phyloP scores from a whole-genome alignment of 1,140 invertebrate species.

The Heliothis virescens region DNA sequence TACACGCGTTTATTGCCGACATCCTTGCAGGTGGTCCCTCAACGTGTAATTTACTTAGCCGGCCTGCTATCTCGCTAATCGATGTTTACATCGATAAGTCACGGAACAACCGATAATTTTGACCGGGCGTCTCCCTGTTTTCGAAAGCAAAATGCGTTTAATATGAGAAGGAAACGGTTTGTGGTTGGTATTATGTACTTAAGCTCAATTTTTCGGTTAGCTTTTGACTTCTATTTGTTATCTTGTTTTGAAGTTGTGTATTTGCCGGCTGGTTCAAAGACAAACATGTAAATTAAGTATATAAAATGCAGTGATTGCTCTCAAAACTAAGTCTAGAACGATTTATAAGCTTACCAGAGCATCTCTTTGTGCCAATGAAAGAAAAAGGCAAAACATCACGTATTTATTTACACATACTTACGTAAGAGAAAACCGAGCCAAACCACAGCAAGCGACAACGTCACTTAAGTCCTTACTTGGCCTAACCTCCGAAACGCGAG shows the following conservation, averaged over 20 bases:
- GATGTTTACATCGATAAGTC: slow-evolving; percentile 58
- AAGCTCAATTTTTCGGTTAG: neutral
- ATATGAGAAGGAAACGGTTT: slow-evolving; percentile 17
- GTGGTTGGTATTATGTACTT: slow-evolving; percentile 2
- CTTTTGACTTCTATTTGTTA: neutral
- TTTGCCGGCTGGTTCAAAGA: too few species aligned
- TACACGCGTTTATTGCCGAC: slow-evolving; percentile 44
- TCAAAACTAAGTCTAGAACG: neutral
- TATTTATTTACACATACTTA: slow-evolving; percentile 16
- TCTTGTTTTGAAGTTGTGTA: too few species aligned
- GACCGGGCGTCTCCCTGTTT: slow-evolving; percentile 24
- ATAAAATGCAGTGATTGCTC: neutral
- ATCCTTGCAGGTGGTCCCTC: slow-evolving; percentile 53
- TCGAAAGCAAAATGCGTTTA: slow-evolving; percentile 26
- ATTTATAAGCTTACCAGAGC: neutral
- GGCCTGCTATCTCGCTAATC: slow-evolving; percentile 51
- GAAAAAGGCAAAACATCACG: slow-evolving; percentile 14
- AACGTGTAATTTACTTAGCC: slow-evolving; percentile 45
- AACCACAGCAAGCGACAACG: slow-evolving; percentile 23
- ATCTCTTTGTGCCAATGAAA: slow-evolving; percentile 1
- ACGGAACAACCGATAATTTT: slow-evolving; percentile 53
- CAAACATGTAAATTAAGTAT: too few species aligned
- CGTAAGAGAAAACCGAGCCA: slow-evolving; percentile 15
- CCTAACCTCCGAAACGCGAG: slow-evolving; percentile 16
- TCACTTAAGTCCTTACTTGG: slow-evolving; percentile 37